Conservation (phyloP, 2,113 vertebrate genomes). For the Cyphomyrus discorhynchus region DNA sequence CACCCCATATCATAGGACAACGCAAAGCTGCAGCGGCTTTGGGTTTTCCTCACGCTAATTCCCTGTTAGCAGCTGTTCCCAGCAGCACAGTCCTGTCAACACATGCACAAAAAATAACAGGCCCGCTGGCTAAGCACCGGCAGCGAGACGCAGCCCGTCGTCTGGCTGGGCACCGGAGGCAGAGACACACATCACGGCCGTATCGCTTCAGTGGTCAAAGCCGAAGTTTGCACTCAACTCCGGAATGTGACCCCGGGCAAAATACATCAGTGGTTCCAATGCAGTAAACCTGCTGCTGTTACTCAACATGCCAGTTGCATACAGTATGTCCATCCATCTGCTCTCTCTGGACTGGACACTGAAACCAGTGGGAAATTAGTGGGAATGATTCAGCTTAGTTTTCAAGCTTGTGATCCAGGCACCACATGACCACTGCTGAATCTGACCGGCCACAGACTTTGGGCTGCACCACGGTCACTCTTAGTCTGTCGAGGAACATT, state of each 20-base stretch:
- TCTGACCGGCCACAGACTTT: slow-evolving; percentile 79
- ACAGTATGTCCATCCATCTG: background rate
- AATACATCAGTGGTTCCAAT: slow-evolving; percentile 41
- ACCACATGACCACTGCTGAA: slow-evolving; percentile 78
- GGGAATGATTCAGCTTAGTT: background rate
- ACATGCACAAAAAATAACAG: slow-evolving; percentile 13
- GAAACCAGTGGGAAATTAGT: background rate
- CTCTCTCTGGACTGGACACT: slow-evolving; percentile 55
- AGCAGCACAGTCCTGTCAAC: slow-evolving; percentile 24
- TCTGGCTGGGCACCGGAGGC: slow-evolving; percentile 15
- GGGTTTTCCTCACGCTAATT: slow-evolving; percentile 24
- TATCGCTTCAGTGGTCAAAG: slow-evolving; percentile 25
- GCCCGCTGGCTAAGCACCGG: slow-evolving; percentile 6
- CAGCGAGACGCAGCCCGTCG: slow-evolving; percentile 8
- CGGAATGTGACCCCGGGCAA: slow-evolving; percentile 57
- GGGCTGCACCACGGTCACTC: slow-evolving; percentile 76
- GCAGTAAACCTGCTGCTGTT: background rate
- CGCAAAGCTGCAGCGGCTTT: slow-evolving; percentile 11
- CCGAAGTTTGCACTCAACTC: slow-evolving; percentile 26
- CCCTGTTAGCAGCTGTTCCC: slow-evolving; percentile 7
- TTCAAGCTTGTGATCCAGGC: background rate
- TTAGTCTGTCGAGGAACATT: slow-evolving; percentile 81
- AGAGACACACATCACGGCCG: slow-evolving; percentile 2
- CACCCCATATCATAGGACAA: background rate
- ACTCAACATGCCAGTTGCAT: background rate